Base-by-base conservation (phyloP, 2,797 vertebrate genomes). In the Halcyon badia region DNA sequence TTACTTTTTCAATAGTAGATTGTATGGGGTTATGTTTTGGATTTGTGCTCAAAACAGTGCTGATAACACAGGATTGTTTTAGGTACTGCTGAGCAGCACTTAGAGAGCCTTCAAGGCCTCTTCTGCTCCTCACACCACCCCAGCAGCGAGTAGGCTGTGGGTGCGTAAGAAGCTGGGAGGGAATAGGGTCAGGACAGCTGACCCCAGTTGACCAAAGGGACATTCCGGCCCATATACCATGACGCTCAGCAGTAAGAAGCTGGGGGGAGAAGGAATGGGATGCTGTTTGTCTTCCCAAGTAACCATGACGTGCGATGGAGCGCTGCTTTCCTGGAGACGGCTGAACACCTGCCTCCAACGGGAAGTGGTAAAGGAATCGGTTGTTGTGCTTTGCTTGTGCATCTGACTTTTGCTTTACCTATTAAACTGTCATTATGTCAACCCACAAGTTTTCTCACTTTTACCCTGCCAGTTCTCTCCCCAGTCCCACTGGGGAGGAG, bases 221-320 rank as follows among this genome's bases (percentile, higher is more conserved):
- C 37, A 2, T 8, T 17, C 13, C 69, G 46, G 2, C 41, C 8
- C 31, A 3, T 0, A 3, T 2, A 14, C 31, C 30, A 19, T 54
- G 18, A 54, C 8, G 11, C 52, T 54, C 52, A 31, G 52, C 52
- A 54, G 19, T 20, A 54, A 54, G 30, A 54, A 31, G 30, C 52
- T 54, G 30, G 30, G 20, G 25, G 30, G 41, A 82, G 15, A 18
- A 33, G 33, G 12, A 75, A 31, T 3, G 35, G 1, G 64, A 46
- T 30, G 35, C 46, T 2, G 5, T 66, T 66, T 88, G 52, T n/a
- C 37, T 26, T 35, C 56, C 83, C 48, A 62, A 41, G 54, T 4
- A 30, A 19, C 52, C 12, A 13, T 25, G 46, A 64, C 3, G 2
- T 0, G 0, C 11, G 48, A 11, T 16, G 41, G 31, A 72, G 54